phyloP scores from a whole-genome alignment of 1,140 invertebrate species.

The Grapholita molesta region DNA sequence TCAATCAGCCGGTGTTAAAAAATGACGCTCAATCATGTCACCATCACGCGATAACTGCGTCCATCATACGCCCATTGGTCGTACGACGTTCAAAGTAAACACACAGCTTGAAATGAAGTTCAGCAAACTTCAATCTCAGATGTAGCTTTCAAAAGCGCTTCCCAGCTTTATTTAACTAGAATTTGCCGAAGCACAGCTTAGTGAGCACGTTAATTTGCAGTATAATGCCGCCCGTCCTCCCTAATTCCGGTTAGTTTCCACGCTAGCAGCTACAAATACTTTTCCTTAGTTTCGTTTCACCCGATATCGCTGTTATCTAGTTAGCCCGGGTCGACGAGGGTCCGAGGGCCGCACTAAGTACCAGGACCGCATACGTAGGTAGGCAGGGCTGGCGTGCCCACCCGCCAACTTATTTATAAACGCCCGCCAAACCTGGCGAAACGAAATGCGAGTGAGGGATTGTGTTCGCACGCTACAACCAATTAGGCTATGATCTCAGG shows the following conservation, averaged over 20 bases:
- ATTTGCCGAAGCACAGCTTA: background rate
- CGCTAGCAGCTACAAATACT: conserved; percentile 57
- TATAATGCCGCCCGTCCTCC: conserved; percentile 56
- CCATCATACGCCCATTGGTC: no score
- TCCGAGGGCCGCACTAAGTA: conserved; percentile 58
- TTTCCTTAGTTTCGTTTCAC: conserved; percentile 67
- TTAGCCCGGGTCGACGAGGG: conserved; percentile 67
- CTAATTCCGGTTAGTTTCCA: conserved; percentile 55
- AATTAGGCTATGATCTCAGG: conserved; percentile 47
- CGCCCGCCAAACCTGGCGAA: conserved; percentile 39
- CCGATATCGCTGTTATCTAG: conserved; percentile 71
- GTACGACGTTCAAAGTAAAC: no score
- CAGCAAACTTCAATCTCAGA: no score
- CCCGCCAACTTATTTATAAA: conserved; percentile 58
- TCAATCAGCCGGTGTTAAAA: no score
- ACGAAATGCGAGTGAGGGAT: conserved; percentile 52
- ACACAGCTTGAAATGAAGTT: no score
- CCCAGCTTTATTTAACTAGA: background rate
- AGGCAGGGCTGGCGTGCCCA: conserved; percentile 46
- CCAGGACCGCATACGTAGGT: conserved; percentile 48
- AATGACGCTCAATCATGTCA: no score
- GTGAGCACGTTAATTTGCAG: conserved; percentile 40
- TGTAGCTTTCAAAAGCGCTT: background rate
- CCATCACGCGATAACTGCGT: no score
- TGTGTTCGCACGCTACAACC: conserved; percentile 53